A percentile compares a stretch with the other conserved stretches of the same genome.
These are phyloP conservation scores for Cheilosia soror DNA, from an alignment of 2,888 invertebrate species.

Conservation along the genomic window DNA sequence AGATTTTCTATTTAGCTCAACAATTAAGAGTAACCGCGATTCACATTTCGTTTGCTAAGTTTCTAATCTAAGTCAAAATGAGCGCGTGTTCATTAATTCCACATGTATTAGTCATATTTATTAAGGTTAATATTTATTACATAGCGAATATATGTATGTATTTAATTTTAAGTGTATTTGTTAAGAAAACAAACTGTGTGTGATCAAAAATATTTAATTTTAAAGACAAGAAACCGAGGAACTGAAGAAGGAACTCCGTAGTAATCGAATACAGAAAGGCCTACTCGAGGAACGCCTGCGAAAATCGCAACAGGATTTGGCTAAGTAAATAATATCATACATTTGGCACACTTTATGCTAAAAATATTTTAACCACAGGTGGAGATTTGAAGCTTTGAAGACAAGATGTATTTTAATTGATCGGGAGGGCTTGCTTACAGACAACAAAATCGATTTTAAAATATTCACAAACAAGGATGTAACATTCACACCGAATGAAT, in stretches of 20 bases:
- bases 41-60: constrained; percentile 63
- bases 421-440: constrained; percentile 81
- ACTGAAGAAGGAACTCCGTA: constrained; percentile 81
- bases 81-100: constrained; percentile 25
- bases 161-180: constrained; percentile 41
- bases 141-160: constrained; percentile 42
- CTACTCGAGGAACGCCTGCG: constrained; percentile 81
- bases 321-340: constrained; percentile 78
- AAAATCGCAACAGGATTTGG: constrained; percentile 81
- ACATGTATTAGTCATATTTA: constrained; percentile 39
- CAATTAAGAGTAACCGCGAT: constrained; percentile 59
- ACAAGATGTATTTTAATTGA: constrained; percentile 81
- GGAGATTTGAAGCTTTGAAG: constrained; percentile 83
- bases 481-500: constrained; percentile 77
- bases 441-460: constrained; percentile 81
- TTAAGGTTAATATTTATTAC: constrained; percentile 63
- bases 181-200: constrained; percentile 38
- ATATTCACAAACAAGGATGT: constrained; percentile 79
- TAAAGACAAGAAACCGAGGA: constrained; percentile 82
- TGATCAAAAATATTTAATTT: constrained; percentile 76
- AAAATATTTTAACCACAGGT: constrained; percentile 77
- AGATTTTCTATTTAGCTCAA: constrained; percentile 69
- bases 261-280: constrained; percentile 81
- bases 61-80: constrained; percentile 38
- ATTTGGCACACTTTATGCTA: constrained; percentile 35